Base-by-base conservation (phyloP, 2,888 invertebrate species). In the Amphipoea oculea region DNA sequence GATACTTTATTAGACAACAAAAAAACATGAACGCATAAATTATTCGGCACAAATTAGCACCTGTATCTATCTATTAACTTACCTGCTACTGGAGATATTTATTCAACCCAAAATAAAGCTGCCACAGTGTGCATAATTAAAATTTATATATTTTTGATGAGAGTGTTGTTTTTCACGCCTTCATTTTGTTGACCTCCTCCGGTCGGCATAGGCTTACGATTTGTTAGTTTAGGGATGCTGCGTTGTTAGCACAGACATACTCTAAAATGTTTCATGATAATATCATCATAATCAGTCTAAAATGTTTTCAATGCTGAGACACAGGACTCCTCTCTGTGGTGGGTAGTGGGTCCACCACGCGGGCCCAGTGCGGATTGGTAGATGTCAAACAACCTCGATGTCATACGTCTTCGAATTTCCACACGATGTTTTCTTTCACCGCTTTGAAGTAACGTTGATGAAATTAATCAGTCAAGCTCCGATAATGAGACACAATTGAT, bases 31-130 rank as follows among this genome's bases (percentile, higher is more conserved):
- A 23, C n/a, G n/a, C 5, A 17, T 45, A 62, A 81, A 81, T 75
- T 63, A 76, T 81, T 45, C 45, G 40, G 29, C 17, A 54, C 17
- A 45, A 81, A 80, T 7, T 81, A 14, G 2, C 76, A 81, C 17
- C 54, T 75, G 29, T 45, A n/a, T 68, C n/a, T 45, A n/a, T 68
- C n/a, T 73, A 20, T 40, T 45, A 62, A 14, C n/a, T 68, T 62
- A 5, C 1, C 17, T 36, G 29, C 48, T 54, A 51, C 66, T 51
- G 42, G 14, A 4, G 1, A 2, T 80, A 40, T 73, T 48, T 67
- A 42, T 20, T 51, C 20, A 48, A 40, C 4, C 9, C 36, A 77
- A n/a, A 54, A 66, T 36, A 7, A 40, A 48, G 23, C 45, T 40
- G 54, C 4, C 20, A 40, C 14, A 42, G 60, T 23, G 1, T 45